A percentile compares a stretch with the other conserved stretches of the same genome.
Evolutionary conservation across 2,113 vertebrate genomes (phyloP).

Genomic region (Perognathus longimembris): DNA sequence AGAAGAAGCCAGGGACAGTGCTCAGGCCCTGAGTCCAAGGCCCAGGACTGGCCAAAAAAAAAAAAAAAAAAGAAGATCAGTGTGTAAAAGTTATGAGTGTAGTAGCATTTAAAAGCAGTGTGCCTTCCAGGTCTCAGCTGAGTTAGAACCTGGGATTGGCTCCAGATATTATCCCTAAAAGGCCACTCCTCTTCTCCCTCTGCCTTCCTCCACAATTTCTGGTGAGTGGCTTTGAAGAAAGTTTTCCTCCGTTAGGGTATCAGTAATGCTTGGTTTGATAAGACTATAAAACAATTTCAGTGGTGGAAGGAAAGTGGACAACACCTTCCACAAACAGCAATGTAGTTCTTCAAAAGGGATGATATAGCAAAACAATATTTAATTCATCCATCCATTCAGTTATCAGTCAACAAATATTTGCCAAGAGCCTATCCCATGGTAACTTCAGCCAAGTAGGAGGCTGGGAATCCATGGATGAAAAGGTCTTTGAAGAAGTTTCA

Average conservation of each 20-base stretch:
- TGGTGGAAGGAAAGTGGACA: slow-evolving; percentile 47
- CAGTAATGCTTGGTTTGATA: slow-evolving; percentile 39
- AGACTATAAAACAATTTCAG: slow-evolving; percentile 41
- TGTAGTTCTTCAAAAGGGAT: slow-evolving; percentile 49
- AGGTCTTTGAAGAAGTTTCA: slow-evolving; percentile 43
- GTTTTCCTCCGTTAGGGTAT: slow-evolving; percentile 55
- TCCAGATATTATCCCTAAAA: neutral
- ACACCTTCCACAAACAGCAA: slow-evolving; percentile 74
- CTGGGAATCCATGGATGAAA: slow-evolving; percentile 44
- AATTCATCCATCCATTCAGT: slow-evolving; percentile 59
- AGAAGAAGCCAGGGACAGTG: too few relatives aligned
- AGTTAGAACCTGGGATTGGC: neutral
- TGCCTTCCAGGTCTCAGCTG: neutral
- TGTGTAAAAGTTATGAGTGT: neutral
- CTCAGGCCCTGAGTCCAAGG: too few relatives aligned
- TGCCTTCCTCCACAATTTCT: slow-evolving; percentile 7
- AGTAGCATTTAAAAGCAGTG: neutral
- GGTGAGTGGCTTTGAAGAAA: slow-evolving; percentile 65
- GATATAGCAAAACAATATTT: slow-evolving; percentile 60
- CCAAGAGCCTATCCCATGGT: neutral
- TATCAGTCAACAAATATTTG: slow-evolving; percentile 70
- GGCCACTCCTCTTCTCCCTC: neutral
- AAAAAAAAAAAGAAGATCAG: too few relatives aligned
- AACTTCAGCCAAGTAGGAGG: neutral
- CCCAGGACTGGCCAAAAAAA: too few relatives aligned